Evolutionary conservation across 2,888 invertebrate species (phyloP), one percentile per base, ranked within the genome.

Genomic region (Lochmaea crataegi): DNA sequence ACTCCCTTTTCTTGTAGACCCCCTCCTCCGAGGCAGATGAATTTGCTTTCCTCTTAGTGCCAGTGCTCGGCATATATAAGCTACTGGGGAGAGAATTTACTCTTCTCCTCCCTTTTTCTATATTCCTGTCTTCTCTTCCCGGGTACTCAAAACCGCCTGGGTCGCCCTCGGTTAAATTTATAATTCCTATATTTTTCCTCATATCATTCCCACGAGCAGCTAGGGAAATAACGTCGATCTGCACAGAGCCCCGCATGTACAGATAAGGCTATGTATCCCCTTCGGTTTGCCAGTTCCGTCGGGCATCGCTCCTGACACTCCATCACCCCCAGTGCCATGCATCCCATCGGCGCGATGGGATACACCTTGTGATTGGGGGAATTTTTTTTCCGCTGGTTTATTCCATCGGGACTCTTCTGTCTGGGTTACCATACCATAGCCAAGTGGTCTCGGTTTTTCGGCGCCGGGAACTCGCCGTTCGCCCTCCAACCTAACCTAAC

Each of bases 401-500:
- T 2, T 22, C 22, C 22, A 2, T 22, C 22, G 22, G 22, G 22
- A 22, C 22, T 22, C 22, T 22, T 22, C 2, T 2, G 1, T 22
- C 22, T 22, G 22, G 22, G 22, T 22, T 22, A 2, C 22, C 22
- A 22, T 22, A 22, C 22, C 22, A 22, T 22, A 22, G 22, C 22
- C 22, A 2, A 22, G 22, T 1, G 22, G 22, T 22, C 22, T 2
- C 22, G 2, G 22, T 22, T 22, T 22, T 22, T 22, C 22, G 22
- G 22, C 42, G 42, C 9, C 10, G 7, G 7, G 7, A 10, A 10
- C 41, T 10, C 9, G 9, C 10, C 9, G 41, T 41, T 41, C 10
- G 10, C 41, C 10, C 41, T 10, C 10, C 41, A 7, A 75, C 75
- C 76, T 73, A 76, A 76, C 75, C 75, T 75, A 76, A 76, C 75